Evolutionary conservation across 2,113 vertebrate species (phyloP).

Genomic region (Campylomormyrus numenius): DNA sequence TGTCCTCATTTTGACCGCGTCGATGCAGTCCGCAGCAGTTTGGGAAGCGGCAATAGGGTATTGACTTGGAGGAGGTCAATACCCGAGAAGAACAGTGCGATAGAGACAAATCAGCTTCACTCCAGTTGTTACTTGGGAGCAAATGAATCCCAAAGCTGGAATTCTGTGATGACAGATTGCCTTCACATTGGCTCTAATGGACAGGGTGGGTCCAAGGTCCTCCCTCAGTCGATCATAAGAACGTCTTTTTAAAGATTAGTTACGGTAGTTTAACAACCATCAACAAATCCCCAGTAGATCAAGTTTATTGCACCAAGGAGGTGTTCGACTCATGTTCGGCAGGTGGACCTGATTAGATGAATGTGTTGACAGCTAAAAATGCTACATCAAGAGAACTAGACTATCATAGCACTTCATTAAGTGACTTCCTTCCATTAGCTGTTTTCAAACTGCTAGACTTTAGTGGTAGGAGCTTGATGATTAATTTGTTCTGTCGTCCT

Average conservation of each 20-base stretch:
- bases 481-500: constrained; percentile 28
- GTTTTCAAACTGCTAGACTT: not conserved
- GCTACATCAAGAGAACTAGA: constrained; percentile 22
- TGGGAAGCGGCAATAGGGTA: not conserved
- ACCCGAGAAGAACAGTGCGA: not conserved
- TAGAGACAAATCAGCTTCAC: not conserved
- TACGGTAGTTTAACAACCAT: not conserved
- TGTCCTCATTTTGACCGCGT: not conserved
- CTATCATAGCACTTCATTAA: not conserved
- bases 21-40: not conserved
- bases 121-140: not conserved
- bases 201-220: not conserved
- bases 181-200: not conserved
- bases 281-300: not conserved
- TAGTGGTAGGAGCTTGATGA: not conserved
- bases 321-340: not conserved
- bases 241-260: not conserved
- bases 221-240: not conserved
- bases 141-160: not conserved
- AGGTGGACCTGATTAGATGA: not conserved
- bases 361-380: constrained; percentile 18
- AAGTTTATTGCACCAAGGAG: not conserved
- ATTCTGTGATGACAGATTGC: not conserved
- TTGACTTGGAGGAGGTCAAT: not conserved
- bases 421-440: not conserved